Percentiles rank a stretch among this genome's conserved stretches.
Conservation (phyloP, 1,140 invertebrate species). For the Papilio aristodemus region DNA sequence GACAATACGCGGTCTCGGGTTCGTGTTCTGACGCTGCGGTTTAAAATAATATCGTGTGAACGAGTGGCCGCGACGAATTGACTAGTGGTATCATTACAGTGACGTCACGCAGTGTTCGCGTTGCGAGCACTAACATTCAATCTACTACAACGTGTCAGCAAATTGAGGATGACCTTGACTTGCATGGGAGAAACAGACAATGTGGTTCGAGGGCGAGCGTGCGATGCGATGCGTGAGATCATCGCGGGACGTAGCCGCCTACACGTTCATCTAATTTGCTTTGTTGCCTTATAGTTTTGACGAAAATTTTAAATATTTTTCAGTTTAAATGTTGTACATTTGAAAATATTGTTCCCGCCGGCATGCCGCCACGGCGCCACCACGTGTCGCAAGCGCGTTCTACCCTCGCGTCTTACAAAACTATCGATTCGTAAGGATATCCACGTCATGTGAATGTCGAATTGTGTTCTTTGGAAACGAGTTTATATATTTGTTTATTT, state of each 20-base stretch:
- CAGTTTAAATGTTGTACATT: no score
- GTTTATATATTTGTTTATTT: not conserved
- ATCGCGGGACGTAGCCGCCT: not conserved
- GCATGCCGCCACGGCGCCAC: not conserved
- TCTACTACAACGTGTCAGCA: not conserved
- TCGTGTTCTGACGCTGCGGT: constrained; percentile 26
- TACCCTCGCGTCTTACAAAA: not conserved
- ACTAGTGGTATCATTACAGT: constrained; percentile 4
- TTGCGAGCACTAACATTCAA: not conserved
- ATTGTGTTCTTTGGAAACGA: not conserved
- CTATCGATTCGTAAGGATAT: not conserved
- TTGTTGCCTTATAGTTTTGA: not conserved
- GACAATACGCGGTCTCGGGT: constrained; percentile 33
- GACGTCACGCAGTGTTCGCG: not conserved
- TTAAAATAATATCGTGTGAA: constrained; percentile 18
- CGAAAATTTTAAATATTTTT: not conserved
- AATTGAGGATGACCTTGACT: not conserved
- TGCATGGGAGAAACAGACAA: not conserved
- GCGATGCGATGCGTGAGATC: not conserved
- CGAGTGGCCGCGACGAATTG: not conserved
- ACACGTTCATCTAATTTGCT: not conserved
- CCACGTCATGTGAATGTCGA: not conserved
- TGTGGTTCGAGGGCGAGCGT: not conserved
- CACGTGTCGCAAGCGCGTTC: not conserved
- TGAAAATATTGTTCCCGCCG: no score